phyloP scores from a whole-genome alignment of 2,888 invertebrate species.

The Cosmia pyralina region DNA sequence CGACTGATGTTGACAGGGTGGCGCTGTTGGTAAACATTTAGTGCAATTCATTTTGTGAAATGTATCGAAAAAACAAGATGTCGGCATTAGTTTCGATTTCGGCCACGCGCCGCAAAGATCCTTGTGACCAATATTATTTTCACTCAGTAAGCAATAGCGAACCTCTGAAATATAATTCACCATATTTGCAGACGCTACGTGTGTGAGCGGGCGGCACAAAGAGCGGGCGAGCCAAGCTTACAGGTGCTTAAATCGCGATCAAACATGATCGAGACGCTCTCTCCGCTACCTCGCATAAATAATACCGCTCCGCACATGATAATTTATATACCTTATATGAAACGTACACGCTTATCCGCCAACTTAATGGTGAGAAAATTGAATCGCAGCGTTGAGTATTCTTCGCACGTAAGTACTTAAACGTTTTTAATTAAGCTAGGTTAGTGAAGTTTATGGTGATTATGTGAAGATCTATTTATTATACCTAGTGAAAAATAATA shows the following conservation, averaged over 20 bases:
- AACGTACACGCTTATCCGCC: constrained; percentile 49
- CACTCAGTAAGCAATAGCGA: not conserved
- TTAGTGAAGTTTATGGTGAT: constrained; percentile 5
- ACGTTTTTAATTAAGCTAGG: constrained; percentile 28
- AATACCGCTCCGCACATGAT: constrained; percentile 61
- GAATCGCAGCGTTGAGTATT: constrained; percentile 21
- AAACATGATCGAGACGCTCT: constrained; percentile 79
- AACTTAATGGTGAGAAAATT: constrained; percentile 63
- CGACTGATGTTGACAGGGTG: too few relatives aligned
- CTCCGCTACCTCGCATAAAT: constrained; percentile 68
- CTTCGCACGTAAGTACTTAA: constrained; percentile 9
- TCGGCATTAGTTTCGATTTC: too few relatives aligned
- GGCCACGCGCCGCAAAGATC: not conserved
- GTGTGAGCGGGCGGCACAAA: constrained; percentile 78
- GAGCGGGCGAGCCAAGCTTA: constrained; percentile 70
- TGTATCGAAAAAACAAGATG: not conserved
- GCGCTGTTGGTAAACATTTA: not conserved
- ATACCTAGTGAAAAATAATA: not conserved
- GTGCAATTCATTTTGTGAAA: not conserved
- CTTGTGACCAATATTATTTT: not conserved
- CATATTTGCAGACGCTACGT: constrained; percentile 64
- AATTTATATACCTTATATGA: constrained; percentile 53
- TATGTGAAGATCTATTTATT: constrained; percentile 7
- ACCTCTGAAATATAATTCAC: not conserved
- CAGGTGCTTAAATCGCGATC: constrained; percentile 85